A percentile compares a stretch with the other conserved stretches of the same genome.
Conservation (phyloP, 2,113 vertebrate species). For the Calyptomena viridis region DNA sequence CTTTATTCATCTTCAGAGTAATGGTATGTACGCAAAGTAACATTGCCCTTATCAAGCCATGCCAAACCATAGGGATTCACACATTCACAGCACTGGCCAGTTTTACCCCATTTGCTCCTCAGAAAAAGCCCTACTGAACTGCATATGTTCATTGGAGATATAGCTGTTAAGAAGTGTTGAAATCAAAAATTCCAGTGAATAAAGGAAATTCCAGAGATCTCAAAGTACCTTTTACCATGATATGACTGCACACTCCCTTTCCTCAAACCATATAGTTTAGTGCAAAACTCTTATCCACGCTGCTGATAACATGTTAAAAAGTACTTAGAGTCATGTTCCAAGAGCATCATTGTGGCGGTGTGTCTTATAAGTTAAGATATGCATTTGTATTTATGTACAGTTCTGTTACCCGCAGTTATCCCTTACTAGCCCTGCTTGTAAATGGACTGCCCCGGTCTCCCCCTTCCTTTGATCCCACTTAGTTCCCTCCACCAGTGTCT, state of each 20-base stretch:
- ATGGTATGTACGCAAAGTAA: background rate
- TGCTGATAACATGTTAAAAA: background rate
- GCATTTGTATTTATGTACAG: too few species aligned
- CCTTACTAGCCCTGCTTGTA: too few species aligned
- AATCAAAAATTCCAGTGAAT: background rate
- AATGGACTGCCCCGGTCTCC: too few species aligned
- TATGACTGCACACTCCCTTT: background rate
- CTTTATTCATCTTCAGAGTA: background rate
- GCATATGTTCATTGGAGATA: background rate
- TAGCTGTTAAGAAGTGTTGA: background rate
- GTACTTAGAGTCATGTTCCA: background rate
- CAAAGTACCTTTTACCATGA: background rate
- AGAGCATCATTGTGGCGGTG: too few species aligned
- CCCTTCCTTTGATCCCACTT: too few species aligned
- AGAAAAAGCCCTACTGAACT: background rate
- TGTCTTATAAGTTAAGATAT: too few species aligned
- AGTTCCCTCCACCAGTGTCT: too few species aligned
- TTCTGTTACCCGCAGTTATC: too few species aligned
- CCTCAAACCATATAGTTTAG: background rate
- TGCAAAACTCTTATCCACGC: background rate
- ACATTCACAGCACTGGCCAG: background rate
- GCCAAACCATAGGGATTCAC: background rate
- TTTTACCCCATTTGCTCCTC: background rate
- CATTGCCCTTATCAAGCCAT: accelerated
- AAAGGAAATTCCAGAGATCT: constrained; percentile 7